Conservation (phyloP, 2,888 invertebrate species). For the Stenodera caucasica region DNA sequence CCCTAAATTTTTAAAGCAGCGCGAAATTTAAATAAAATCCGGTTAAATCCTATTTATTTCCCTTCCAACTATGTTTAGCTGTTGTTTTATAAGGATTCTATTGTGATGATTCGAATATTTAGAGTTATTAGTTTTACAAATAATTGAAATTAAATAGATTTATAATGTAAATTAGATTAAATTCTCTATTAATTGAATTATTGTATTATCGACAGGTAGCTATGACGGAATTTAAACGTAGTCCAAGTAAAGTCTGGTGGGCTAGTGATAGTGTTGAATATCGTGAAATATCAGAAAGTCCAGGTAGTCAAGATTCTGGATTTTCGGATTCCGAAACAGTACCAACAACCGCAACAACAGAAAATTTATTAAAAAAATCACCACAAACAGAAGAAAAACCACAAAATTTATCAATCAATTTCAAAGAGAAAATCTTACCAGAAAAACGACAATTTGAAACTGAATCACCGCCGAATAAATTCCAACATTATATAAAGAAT, state of each 20-base stretch:
- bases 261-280: slow-evolving; percentile 50
- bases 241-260: slow-evolving; percentile 72
- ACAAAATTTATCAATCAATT: slow-evolving; percentile 49
- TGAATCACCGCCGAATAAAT: slow-evolving; percentile 20
- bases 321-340: slow-evolving; percentile 72
- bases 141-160: too few species aligned
- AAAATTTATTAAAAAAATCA: slow-evolving; percentile 27
- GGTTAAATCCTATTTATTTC: too few species aligned
- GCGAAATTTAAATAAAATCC: too few species aligned
- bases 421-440: slow-evolving; percentile 53
- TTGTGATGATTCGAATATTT: too few species aligned
- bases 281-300: slow-evolving; percentile 63
- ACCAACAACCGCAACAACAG: slow-evolving; percentile 36
- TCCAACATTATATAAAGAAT: slow-evolving; percentile 39
- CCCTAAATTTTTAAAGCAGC: too few species aligned
- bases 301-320: slow-evolving; percentile 78
- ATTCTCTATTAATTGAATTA: background rate
- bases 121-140: too few species aligned
- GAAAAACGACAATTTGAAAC: slow-evolving; percentile 36
- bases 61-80: too few species aligned
- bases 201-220: background rate
- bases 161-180: background rate
- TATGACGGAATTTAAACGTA: slow-evolving; percentile 70
- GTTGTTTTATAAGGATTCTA: too few species aligned
- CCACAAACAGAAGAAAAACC: slow-evolving; percentile 23